Conservation (phyloP, 2,888 invertebrate species). For the Sesia bembeciformis region DNA sequence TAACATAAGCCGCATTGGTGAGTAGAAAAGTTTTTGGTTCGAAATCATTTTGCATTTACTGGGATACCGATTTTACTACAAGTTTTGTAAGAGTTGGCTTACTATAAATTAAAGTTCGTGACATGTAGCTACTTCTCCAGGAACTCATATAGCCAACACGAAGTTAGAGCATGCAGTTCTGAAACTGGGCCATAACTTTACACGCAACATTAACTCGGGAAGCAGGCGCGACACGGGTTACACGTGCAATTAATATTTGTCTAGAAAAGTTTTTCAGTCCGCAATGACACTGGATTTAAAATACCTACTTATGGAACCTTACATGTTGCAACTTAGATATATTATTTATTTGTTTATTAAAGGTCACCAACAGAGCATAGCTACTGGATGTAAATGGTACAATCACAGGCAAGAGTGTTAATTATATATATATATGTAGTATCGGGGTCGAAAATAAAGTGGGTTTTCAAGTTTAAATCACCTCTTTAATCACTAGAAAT, state of each 20-base stretch:
- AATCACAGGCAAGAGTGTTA: no score
- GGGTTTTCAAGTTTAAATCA: no score
- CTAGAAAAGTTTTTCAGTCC: constrained; percentile 3
- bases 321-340: no score
- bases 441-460: no score
- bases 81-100: neutral
- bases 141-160: constrained; percentile 37
- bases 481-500: no score
- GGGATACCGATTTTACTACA: neutral
- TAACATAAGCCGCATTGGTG: no score
- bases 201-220: constrained; percentile 66
- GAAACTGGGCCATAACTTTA: constrained; percentile 58
- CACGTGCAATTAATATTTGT: constrained; percentile 6
- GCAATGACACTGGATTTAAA: neutral
- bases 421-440: no score
- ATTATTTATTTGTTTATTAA: no score
- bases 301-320: no score
- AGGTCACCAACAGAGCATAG: no score
- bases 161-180: constrained; percentile 54
- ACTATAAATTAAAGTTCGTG: constrained; percentile 41
- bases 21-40: neutral
- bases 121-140: constrained; percentile 41
- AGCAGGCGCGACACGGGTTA: constrained; percentile 41
- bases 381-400: no score
- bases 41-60: neutral